Conservation (phyloP, 2,797 vertebrate genomes). For the Telmatherina bonti region DNA sequence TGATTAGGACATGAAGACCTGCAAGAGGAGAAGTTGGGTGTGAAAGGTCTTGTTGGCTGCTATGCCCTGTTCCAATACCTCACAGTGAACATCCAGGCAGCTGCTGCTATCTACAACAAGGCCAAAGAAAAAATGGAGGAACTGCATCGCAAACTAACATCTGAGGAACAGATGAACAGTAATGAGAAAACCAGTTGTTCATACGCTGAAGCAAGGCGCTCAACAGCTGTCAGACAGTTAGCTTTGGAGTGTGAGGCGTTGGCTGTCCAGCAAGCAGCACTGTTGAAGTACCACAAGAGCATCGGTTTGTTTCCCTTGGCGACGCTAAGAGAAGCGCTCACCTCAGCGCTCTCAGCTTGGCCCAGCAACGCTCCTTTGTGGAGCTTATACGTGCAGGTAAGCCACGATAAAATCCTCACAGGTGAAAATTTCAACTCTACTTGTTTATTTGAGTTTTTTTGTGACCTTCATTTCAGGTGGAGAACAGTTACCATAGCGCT, state of each 20-base stretch:
- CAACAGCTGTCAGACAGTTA: conserved; percentile 20
- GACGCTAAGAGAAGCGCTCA: conserved; percentile 86
- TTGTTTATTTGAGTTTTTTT: not conserved
- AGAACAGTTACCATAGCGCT: conserved; percentile 89
- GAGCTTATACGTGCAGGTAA: conserved; percentile 87
- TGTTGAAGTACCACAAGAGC: conserved; percentile 87
- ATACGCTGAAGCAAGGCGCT: not conserved
- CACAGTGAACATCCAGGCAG: conserved; percentile 89
- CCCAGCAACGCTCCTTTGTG: conserved; percentile 87
- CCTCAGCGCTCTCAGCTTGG: conserved; percentile 83
- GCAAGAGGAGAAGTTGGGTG: conserved; percentile 43
- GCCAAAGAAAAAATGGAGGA: conserved; percentile 73
- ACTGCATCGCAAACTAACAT: conserved; percentile 35
- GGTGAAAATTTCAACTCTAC: not conserved
- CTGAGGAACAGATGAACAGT: conserved; percentile 1
- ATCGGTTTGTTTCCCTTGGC: conserved; percentile 85
- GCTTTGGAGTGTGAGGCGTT: conserved; percentile 81
- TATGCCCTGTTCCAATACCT: conserved; percentile 94
- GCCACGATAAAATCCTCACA: not conserved
- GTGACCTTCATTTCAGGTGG: conserved; percentile 70
- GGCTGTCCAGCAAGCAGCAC: conserved; percentile 84
- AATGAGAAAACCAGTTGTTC: not conserved
- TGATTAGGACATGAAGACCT: conserved; percentile 28
- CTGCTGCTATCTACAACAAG: conserved; percentile 80
- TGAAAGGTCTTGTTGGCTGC: conserved; percentile 83